Conservation (phyloP, 2,797 vertebrate species). For the Taenioides sp. region DNA sequence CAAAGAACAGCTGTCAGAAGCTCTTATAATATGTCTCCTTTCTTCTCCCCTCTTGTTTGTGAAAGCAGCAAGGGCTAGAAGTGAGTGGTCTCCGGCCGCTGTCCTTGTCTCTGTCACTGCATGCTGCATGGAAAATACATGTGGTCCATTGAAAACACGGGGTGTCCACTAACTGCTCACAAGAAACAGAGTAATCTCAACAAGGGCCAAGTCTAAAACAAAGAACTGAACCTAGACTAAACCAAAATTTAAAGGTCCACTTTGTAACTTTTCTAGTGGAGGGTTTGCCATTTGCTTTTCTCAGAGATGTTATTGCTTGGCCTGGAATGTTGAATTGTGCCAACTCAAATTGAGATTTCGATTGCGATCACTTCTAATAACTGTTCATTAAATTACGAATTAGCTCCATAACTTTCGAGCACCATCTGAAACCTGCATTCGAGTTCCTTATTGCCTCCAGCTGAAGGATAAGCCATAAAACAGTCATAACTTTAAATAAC, state of each 20-base stretch:
- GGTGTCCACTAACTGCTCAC: constrained; percentile 17
- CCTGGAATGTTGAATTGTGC: no score
- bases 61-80: constrained; percentile 98
- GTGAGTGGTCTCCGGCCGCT: constrained; percentile 83
- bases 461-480: no score
- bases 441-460: no score
- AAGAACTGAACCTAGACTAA: not conserved
- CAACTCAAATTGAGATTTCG: no score
- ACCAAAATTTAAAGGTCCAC: not conserved
- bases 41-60: constrained; percentile 57
- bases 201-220: not conserved
- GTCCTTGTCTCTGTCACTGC: constrained; percentile 46
- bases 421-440: no score
- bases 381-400: no score
- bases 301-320: no score
- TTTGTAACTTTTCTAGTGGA: not conserved
- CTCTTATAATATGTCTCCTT: constrained; percentile 29
- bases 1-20: constrained; percentile 6
- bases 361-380: no score
- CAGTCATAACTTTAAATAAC: no score
- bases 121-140: constrained; percentile 59
- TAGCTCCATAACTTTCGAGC: no score
- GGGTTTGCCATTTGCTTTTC: no score
- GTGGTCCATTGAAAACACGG: constrained; percentile 40
- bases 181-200: not conserved